A percentile compares a stretch with the other conserved stretches of the same genome.
Conservation (phyloP, 2,113 vertebrate species). For the Chloroceryle aenea region DNA sequence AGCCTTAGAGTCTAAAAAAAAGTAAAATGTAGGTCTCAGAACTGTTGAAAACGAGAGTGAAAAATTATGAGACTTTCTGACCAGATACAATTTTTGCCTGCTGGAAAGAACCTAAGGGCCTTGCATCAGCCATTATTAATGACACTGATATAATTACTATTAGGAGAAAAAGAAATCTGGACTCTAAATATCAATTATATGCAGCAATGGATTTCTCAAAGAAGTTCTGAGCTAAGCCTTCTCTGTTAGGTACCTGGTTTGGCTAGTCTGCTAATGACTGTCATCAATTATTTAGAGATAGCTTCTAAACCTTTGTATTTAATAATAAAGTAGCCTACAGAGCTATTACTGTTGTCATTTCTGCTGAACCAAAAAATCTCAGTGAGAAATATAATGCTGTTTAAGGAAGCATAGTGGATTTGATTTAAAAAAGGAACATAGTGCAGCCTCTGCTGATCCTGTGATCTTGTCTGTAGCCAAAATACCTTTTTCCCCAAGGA, state of each 20-base stretch:
- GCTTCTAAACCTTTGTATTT: conserved; percentile 56
- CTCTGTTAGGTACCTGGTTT: conserved; percentile 48
- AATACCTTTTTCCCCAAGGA: background rate
- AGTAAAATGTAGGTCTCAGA: conserved; percentile 2
- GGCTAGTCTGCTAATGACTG: conserved; percentile 48
- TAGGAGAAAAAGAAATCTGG: conserved; percentile 59
- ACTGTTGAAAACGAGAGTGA: conserved; percentile 51
- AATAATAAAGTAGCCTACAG: conserved; percentile 43
- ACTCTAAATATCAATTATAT: conserved; percentile 67
- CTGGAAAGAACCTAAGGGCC: conserved; percentile 37
- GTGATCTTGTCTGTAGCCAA: background rate
- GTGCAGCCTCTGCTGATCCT: background rate
- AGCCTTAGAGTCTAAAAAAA: conserved; percentile 42
- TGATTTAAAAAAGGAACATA: background rate
- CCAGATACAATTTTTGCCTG: conserved; percentile 64
- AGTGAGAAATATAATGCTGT: background rate
- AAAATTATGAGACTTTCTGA: conserved; percentile 66
- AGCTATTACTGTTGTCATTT: conserved; percentile 13
- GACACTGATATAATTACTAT: conserved; percentile 64
- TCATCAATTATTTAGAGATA: conserved; percentile 65
- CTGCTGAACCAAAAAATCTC: conserved; percentile 11
- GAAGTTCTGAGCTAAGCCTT: conserved; percentile 27
- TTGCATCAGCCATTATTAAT: conserved; percentile 68
- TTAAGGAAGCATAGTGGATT: conserved; percentile 32
- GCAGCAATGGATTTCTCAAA: conserved; percentile 56